Conservation (phyloP, 2,113 vertebrate genomes). For the Spheniscus mendiculus region DNA sequence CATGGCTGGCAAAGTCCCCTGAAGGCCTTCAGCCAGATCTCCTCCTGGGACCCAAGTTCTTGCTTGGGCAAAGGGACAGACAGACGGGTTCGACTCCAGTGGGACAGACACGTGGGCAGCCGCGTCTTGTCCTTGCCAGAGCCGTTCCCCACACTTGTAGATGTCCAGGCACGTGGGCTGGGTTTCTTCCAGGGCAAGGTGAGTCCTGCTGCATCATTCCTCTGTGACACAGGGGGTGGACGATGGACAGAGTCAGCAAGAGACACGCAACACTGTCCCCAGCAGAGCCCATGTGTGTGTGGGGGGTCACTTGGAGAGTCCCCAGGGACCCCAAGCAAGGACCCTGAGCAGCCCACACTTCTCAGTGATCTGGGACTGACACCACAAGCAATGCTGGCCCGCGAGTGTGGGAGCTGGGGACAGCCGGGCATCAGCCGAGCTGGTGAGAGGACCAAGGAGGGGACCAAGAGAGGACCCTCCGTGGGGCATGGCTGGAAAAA, state of each 20-base stretch:
- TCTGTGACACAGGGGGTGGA: background rate
- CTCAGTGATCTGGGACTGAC: background rate
- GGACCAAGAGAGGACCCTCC: background rate
- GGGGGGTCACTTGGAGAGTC: background rate
- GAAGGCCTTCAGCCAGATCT: background rate
- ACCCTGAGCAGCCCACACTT: rapidly evolving
- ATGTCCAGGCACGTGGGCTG: rapidly evolving
- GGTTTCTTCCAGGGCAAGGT: background rate
- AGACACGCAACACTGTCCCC: background rate
- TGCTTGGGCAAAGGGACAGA: background rate
- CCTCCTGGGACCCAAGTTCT: background rate
- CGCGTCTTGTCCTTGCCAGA: rapidly evolving
- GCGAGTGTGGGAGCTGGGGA: rapidly evolving
- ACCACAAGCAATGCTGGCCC: background rate
- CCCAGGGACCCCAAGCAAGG: background rate
- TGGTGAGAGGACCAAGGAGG: background rate
- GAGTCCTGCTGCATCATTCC: background rate
- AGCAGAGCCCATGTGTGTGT: rapidly evolving
- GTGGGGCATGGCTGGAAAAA: background rate
- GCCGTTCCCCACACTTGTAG: rapidly evolving
- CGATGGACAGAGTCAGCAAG: background rate
- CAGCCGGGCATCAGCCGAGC: rapidly evolving
- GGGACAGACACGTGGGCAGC: background rate
- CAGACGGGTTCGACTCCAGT: background rate
- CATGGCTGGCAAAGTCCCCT: background rate